Conservation (phyloP, 1,140 invertebrate species). For the Matsumurasca onukii region DNA sequence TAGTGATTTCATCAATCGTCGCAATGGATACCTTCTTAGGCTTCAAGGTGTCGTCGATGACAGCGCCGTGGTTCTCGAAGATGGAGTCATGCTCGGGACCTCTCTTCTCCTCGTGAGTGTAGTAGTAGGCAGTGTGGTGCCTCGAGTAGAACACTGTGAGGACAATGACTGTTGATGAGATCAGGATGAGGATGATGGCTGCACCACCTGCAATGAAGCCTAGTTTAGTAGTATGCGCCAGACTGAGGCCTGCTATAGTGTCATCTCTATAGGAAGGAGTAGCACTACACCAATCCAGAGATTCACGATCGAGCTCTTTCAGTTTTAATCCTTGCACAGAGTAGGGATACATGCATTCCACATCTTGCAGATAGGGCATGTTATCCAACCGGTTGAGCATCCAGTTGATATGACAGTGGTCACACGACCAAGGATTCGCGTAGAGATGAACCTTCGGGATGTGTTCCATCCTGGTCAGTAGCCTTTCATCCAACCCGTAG, state of each 20-base stretch:
- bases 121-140: conserved; percentile 67
- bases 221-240: conserved; percentile 54
- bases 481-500: conserved; percentile 55
- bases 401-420: conserved; percentile 60
- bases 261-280: conserved; percentile 42
- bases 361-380: conserved; percentile 48
- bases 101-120: conserved; percentile 57
- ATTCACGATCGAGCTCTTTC: conserved; percentile 49
- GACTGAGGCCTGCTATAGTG: conserved; percentile 42
- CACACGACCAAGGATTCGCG: conserved; percentile 67
- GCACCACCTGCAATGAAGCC: conserved; percentile 56
- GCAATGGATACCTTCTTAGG: conserved; percentile 46
- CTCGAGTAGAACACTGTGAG: conserved; percentile 57
- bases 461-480: conserved; percentile 55
- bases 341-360: conserved; percentile 49
- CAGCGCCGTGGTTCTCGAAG: conserved; percentile 41
- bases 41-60: conserved; percentile 39
- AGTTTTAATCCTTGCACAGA: conserved; percentile 51
- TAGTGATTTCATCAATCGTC: conserved; percentile 49
- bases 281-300: conserved; percentile 54
- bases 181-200: conserved; percentile 53
- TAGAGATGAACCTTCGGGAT: conserved; percentile 55
- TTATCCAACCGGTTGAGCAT: conserved; percentile 56
- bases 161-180: conserved; percentile 53
- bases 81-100: conserved; percentile 33